These are phyloP conservation scores for Athalia rosae DNA, from an alignment of 2,888 invertebrate species.

Conservation along the genomic window DNA sequence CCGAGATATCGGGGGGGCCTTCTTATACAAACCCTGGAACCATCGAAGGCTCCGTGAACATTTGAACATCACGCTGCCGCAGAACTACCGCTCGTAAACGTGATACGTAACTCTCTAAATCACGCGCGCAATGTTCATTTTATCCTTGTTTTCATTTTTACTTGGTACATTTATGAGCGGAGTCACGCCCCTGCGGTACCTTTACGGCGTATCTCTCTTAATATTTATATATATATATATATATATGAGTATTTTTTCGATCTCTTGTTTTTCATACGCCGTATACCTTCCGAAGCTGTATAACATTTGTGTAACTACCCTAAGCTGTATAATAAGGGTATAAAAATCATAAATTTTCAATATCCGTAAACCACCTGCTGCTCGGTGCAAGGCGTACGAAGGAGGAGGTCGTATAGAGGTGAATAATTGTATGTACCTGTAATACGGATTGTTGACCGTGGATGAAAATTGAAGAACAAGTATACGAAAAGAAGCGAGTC, in stretches of 20 bases:
- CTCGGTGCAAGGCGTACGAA: too few relatives aligned
- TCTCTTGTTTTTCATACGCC: too few relatives aligned
- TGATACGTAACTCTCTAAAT: slow-evolving; percentile 44
- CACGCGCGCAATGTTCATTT: slow-evolving; percentile 18
- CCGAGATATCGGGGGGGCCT: not conserved
- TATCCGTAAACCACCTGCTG: slow-evolving; percentile 18
- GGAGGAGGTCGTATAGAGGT: too few relatives aligned
- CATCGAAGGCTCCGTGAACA: slow-evolving; percentile 13
- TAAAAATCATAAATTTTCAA: slow-evolving; percentile 22
- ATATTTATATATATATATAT: not conserved
- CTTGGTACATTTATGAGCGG: slow-evolving; percentile 33
- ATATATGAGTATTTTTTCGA: not conserved
- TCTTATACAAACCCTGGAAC: slow-evolving; percentile 17
- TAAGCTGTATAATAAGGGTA: not conserved
- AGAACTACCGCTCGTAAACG: slow-evolving; percentile 43
- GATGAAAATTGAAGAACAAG: too few relatives aligned
- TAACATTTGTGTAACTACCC: too few relatives aligned
- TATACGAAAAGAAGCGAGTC: too few relatives aligned
- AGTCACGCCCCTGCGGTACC: slow-evolving; percentile 45
- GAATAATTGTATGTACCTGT: too few relatives aligned
- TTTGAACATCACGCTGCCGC: slow-evolving; percentile 7
- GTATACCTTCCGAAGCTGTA: too few relatives aligned
- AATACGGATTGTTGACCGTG: too few relatives aligned
- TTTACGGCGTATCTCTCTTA: slow-evolving; percentile 17
- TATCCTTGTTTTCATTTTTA: slow-evolving; percentile 23